Base-by-base conservation (phyloP, 2,113 vertebrate species). In the Caloenas nicobarica region DNA sequence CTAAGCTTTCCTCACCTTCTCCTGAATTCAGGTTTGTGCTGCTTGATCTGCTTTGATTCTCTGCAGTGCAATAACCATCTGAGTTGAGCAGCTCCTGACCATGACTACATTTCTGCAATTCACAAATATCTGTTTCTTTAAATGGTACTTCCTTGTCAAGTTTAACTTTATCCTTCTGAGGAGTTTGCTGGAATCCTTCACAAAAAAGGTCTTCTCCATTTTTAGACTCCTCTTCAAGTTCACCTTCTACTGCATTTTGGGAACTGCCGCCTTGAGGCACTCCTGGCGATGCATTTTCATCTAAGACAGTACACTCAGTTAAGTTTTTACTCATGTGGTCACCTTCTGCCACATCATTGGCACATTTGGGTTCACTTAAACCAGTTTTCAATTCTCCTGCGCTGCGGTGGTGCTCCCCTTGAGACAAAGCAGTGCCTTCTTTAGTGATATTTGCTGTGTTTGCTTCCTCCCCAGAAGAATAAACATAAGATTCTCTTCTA, bases 401-500 rank as follows among this genome's bases (percentile, higher is more conserved):
- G 48, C 60, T 40, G 18, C 12, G 25, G 8, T 38, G 86, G 23
- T 83, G 93, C 29, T 91, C 87, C 48, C 96, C 95, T 50, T 94
- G 79, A 57, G 92, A 73, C 51, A 88, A 65, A 60, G 54, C 16
- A 25, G 79, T 11, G 16, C 69, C 25, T 26, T 60, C 88, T 74
- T 81, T 92, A 66, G 93, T 31, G 64, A 17, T 44, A 57, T 61
- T 50, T 74, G 81, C 34, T 68, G 73, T 31, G 42, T 66, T 46
- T 29, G 80, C 83, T 51, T 95, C 97, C 44, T 73, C 70, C 3
- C 28, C 77, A 38, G 91, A 93, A 64, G 92, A 89, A 90, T 89
- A 98, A 72, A 98, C 84, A 9, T 98, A 99, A 62, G 96, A 97
- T 96, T 98, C 98, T 69, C 98, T 98, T 80, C 99, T 99, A 92